phyloP scores from a whole-genome alignment of 2,888 invertebrate species.

The Brachypterus glaber region DNA sequence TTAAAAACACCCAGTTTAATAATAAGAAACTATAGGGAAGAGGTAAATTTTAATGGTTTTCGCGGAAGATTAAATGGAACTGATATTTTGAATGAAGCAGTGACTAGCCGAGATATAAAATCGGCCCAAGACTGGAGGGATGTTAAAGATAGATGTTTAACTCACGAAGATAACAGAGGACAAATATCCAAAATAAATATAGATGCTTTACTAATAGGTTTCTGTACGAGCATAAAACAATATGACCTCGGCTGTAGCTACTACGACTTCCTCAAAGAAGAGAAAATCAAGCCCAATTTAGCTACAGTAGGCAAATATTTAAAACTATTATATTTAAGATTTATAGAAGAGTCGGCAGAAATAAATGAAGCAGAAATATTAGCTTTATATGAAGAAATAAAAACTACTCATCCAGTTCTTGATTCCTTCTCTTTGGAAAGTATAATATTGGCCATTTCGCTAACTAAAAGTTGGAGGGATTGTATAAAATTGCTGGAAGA shows the following conservation, averaged over 20 bases:
- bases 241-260: slow-evolving; percentile 49
- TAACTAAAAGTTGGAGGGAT: slow-evolving; percentile 55
- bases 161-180: slow-evolving; percentile 30
- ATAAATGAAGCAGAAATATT: slow-evolving; percentile 5
- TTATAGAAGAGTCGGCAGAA: slow-evolving; percentile 21
- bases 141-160: slow-evolving; percentile 41
- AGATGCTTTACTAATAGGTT: slow-evolving; percentile 51
- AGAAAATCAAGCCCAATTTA: slow-evolving; percentile 45
- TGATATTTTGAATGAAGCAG: too few relatives aligned
- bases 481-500: slow-evolving; percentile 51
- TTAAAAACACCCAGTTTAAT: too few relatives aligned
- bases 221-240: slow-evolving; percentile 41
- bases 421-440: slow-evolving; percentile 52
- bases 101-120: slow-evolving; percentile 16
- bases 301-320: slow-evolving; percentile 51
- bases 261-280: slow-evolving; percentile 45
- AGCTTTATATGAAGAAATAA: slow-evolving; percentile 35
- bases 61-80: too few relatives aligned
- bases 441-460: slow-evolving; percentile 52
- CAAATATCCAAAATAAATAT: slow-evolving; percentile 44
- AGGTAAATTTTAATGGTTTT: too few relatives aligned
- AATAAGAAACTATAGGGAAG: too few relatives aligned
- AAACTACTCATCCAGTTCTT: slow-evolving; percentile 47
- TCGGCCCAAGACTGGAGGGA: slow-evolving; percentile 23
- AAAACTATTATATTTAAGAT: slow-evolving; percentile 42